These are phyloP conservation scores for Drosophila quinaria DNA, from an alignment of 2,888 invertebrate species.

Conservation along the genomic window DNA sequence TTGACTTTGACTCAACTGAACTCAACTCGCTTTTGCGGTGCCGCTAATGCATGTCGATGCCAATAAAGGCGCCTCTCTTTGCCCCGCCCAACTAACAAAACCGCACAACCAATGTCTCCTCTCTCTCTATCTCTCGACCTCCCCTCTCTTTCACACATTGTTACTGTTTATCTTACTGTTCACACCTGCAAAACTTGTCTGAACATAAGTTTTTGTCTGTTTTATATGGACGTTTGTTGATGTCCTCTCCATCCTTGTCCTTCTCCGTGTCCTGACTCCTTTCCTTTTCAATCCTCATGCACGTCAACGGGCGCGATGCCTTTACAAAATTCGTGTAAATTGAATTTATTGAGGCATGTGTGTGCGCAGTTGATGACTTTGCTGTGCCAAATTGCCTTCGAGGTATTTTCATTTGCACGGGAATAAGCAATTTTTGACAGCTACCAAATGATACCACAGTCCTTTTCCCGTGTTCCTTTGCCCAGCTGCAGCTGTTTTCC, in stretches of 20 bases:
- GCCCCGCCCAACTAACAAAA: constrained; percentile 15
- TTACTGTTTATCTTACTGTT: constrained; percentile 74
- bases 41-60: constrained; percentile 78
- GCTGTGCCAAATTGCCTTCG: constrained; percentile 78
- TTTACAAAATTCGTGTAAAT: constrained; percentile 81
- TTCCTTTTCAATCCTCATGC: background rate
- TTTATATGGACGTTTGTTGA: constrained; percentile 48
- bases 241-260: background rate
- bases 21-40: constrained; percentile 62
- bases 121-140: background rate
- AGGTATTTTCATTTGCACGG: constrained; percentile 61
- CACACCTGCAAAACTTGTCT: constrained; percentile 75
- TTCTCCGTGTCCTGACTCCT: background rate
- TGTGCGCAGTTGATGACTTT: constrained; percentile 79
- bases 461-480: background rate
- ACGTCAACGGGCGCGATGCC: constrained; percentile 52
- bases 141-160: background rate
- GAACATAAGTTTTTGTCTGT: constrained; percentile 62
- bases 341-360: constrained; percentile 81
- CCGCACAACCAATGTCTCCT: constrained; percentile 14
- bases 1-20: constrained; percentile 68
- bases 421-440: constrained; percentile 55
- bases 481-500: constrained; percentile 64
- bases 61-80: constrained; percentile 57
- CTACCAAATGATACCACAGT: constrained; percentile 11